Evolutionary conservation across 2,888 invertebrate species (phyloP), one percentile per base, ranked within the genome.

Genomic region (Metallyticus violacea): DNA sequence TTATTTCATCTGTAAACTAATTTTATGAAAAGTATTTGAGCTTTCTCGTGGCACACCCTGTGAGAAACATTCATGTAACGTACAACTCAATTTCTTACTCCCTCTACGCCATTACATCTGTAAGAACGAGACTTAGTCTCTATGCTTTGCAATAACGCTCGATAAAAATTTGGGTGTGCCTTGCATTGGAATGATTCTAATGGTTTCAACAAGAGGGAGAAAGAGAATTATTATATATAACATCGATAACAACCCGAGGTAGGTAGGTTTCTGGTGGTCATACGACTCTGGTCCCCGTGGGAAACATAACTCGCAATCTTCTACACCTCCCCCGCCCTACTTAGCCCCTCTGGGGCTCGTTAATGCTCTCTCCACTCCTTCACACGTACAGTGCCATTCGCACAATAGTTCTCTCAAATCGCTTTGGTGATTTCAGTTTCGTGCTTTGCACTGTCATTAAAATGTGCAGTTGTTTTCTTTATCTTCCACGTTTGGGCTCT

Each of bases 231-330:
- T 62, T 62, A 62, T 62, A 62, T 62, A 62, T 62, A 62, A 22
- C 40, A 62, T 62, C 15, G 40, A 62, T 62, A 62, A 62, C 40
- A 62, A 62, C 40, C 40, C 40, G 40, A 62, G 40, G 40, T 62
- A 22, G 40, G 40, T 15, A 62, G 85, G 15, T 62, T 62, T 62
- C 40, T 62, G 40, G 40, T 86, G 84, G 84, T 84, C 86, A 85
- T 85, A 85, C 79, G 81, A 30, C 79, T 76, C 82, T 83, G 30
- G 77, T 85, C 76, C 87, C 82, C 77, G 9, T 27, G 85, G 85
- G 87, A 85, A 81, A 76, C 77, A 87, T 87, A 87, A 87, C 87
- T 87, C 26, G 87, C 87, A 87, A 85, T 87, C 86, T 86, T n/a
- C 29, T 30, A 26, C 81, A 28, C 30, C 30, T 29, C 30, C 22